Base-by-base conservation (phyloP, 2,113 vertebrate species). In the Clarias magur region DNA sequence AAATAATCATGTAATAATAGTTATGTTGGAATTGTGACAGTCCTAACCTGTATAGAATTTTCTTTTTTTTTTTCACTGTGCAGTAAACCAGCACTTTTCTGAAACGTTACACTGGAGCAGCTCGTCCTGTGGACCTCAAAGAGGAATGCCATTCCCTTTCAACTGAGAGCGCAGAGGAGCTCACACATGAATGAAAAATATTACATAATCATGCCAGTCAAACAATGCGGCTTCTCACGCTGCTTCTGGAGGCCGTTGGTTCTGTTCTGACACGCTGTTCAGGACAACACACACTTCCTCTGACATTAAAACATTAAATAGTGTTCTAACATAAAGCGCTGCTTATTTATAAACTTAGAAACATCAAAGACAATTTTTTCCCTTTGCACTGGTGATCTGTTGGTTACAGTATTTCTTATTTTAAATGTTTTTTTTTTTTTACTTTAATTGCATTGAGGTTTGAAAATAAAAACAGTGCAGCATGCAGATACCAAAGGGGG, bases 131-230 rank as follows among this genome's bases (percentile, higher is more conserved):
- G 82, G 11, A 19, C 16, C 59, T n/a, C n/a, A 86, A 56, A 78
- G 78, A 62, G 67, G 34, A 85, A 82, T 21, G 38, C 75, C 12
- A 16, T 83, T 80, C 56, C 19, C 65, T 73, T 82, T 82, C 80
- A 72, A 72, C 79, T 34, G n/a, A 82, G 86, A 62, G n/a, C 6
- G 42, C 56, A 73, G 60, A 53, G 72, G 56, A 88, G 84, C 88
- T 91, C 84, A 88, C 88, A 91, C 88, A 89, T 89, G 88, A 91
- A 89, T 89, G 90, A 89, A 91, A 89, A 89, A 89, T 91, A 91
- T 91, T 86, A 89, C 90, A 91, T 91, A 91, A 91, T 89, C 82
- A 70, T 60, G 90, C 27, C 82, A 89, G 75, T 80, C 88, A 89
- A 90, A 89, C 86, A 86, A 80, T 67, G 70, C 81, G 38, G 42